These are phyloP conservation scores for Drosophila helvetica DNA, from an alignment of 2,888 invertebrate species.

Conservation along the genomic window DNA sequence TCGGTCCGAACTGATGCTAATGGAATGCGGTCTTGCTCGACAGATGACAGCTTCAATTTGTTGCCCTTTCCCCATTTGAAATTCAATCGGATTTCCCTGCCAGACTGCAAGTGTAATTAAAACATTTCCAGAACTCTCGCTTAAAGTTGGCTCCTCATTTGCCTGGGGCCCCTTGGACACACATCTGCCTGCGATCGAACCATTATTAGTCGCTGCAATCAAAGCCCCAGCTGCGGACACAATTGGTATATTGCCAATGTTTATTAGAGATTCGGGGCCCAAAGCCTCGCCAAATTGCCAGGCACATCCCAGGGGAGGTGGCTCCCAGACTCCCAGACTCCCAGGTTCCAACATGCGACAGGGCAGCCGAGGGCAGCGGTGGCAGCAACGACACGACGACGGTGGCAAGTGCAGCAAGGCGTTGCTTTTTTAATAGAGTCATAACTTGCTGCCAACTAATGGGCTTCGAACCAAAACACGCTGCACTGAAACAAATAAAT, in stretches of 20 bases:
- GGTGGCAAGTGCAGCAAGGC: slow-evolving; percentile 74
- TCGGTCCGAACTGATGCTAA: slow-evolving; percentile 13
- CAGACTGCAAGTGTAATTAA: slow-evolving; percentile 58
- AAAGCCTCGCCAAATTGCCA: slow-evolving; percentile 49
- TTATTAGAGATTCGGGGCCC: slow-evolving; percentile 37
- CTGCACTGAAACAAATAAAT: slow-evolving; percentile 12
- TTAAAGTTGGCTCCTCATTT: slow-evolving; percentile 7
- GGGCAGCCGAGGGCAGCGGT: slow-evolving; percentile 7
- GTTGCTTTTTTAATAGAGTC: slow-evolving; percentile 76
- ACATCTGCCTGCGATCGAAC: slow-evolving; percentile 24
- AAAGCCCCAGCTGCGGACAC: slow-evolving; percentile 46
- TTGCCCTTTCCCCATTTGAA: not conserved
- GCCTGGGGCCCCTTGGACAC: slow-evolving; percentile 22
- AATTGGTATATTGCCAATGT: slow-evolving; percentile 56
- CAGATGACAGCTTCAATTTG: slow-evolving; percentile 22
- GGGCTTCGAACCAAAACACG: slow-evolving; percentile 47
- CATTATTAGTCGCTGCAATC: slow-evolving; percentile 43
- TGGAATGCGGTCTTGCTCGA: slow-evolving; percentile 3
- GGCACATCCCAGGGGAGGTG: slow-evolving; percentile 38
- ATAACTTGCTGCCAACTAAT: slow-evolving; percentile 75
- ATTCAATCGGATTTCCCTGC: slow-evolving; percentile 8
- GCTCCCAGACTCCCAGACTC: slow-evolving; percentile 6
- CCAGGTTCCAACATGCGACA: slow-evolving; percentile 38
- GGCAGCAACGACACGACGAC: slow-evolving; percentile 10
- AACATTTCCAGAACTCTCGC: slow-evolving; percentile 47